Evolutionary conservation across 2,888 invertebrate species (phyloP).

Genomic region (Acrobasis consociella): DNA sequence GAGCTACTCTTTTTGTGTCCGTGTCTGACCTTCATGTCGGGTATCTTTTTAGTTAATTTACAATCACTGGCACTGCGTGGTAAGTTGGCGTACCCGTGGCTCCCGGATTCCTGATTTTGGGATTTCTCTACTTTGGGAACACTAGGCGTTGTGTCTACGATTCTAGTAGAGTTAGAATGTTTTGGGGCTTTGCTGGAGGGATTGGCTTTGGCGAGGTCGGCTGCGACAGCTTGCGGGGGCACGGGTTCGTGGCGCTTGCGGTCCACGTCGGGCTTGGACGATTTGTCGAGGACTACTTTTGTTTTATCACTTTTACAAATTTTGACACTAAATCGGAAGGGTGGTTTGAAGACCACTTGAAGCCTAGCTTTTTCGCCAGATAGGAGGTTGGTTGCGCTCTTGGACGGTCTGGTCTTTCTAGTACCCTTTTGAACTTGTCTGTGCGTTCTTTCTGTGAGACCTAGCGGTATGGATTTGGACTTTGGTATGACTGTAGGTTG

Average conservation of each 20-base stretch:
- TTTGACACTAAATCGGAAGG: slow-evolving; percentile 93
- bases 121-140: slow-evolving; percentile 52
- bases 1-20: slow-evolving; percentile 77
- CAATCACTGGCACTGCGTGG: slow-evolving; percentile 75
- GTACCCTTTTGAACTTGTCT: slow-evolving; percentile 79
- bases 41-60: slow-evolving; percentile 61
- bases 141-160: slow-evolving; percentile 42
- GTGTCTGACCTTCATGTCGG: slow-evolving; percentile 54
- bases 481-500: slow-evolving; percentile 86
- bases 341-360: slow-evolving; percentile 94
- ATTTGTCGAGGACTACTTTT: slow-evolving; percentile 83
- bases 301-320: slow-evolving; percentile 88
- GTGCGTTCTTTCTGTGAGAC: slow-evolving; percentile 82
- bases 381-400: slow-evolving; percentile 88
- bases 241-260: slow-evolving; percentile 60
- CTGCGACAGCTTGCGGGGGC: slow-evolving; percentile 38
- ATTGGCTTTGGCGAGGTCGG: slow-evolving; percentile 58
- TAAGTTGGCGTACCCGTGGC: slow-evolving; percentile 70
- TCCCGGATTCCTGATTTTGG: slow-evolving; percentile 46
- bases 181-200: slow-evolving; percentile 53
- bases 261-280: slow-evolving; percentile 75
- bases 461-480: slow-evolving; percentile 92
- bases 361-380: slow-evolving; percentile 87
- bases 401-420: slow-evolving; percentile 81
- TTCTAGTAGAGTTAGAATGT: slow-evolving; percentile 57